Conservation (phyloP, 1,140 invertebrate genomes). For the Ceratina australensis region DNA sequence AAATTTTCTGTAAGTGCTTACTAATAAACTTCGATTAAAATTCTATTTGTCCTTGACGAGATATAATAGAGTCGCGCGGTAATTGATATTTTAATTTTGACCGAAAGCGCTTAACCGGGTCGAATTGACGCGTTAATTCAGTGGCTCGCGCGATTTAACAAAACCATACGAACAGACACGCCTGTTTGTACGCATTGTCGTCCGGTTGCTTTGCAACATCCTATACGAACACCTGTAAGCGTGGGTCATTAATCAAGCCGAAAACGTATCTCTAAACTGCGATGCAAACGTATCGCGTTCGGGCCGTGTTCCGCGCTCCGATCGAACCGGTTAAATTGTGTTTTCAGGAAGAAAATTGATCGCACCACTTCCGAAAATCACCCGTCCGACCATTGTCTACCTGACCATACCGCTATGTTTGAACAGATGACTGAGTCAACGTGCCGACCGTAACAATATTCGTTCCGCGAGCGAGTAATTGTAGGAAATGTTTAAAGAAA, state of each 20-base stretch:
- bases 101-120: too few relatives aligned
- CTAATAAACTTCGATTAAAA: too few relatives aligned
- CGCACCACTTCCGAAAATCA: background rate
- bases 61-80: too few relatives aligned
- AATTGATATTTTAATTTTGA: too few relatives aligned
- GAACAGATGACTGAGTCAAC: background rate
- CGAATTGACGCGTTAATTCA: constrained; percentile 7
- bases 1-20: too few relatives aligned
- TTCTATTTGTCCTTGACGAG: too few relatives aligned
- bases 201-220: constrained; percentile 10
- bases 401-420: background rate
- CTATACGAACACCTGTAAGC: constrained; percentile 30
- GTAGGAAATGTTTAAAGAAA: too few relatives aligned
- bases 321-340: background rate
- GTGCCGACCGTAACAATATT: background rate
- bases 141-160: background rate
- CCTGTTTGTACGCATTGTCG: background rate
- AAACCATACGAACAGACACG: background rate
- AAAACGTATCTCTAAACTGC: constrained; percentile 26
- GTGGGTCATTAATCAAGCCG: constrained; percentile 48
- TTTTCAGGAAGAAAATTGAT: constrained; percentile 3
- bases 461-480: too few relatives aligned
- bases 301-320: constrained; percentile 7
- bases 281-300: constrained; percentile 45
- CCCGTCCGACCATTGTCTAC: too few relatives aligned